Percentiles rank a stretch among this genome's conserved stretches.
These are phyloP conservation scores for Rhingia campestris DNA, from an alignment of 2,888 invertebrate species.

Conservation along the genomic window DNA sequence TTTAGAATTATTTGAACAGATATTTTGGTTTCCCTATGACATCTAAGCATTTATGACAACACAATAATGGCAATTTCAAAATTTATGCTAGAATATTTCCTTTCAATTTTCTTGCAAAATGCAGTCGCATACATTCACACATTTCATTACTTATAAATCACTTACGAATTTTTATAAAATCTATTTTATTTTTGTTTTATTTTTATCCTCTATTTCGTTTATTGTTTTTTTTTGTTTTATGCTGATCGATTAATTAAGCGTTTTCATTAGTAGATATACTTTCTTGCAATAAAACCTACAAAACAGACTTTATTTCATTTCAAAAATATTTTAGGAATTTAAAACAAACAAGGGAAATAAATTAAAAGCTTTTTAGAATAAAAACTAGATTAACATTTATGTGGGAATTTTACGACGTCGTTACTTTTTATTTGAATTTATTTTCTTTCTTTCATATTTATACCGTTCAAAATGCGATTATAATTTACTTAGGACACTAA, in stretches of 20 bases:
- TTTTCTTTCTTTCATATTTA: too few relatives aligned
- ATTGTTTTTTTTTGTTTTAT: constrained; percentile 11
- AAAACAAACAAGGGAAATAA: constrained; percentile 14
- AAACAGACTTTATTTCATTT: constrained; percentile 23
- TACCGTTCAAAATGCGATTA: too few relatives aligned
- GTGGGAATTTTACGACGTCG: too few relatives aligned
- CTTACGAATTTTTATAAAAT: not conserved
- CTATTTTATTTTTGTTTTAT: constrained; percentile 5
- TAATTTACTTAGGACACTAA: not conserved
- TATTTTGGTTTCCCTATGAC: constrained; percentile 31
- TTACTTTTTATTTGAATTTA: too few relatives aligned
- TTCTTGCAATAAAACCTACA: constrained; percentile 16
- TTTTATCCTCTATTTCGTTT: not conserved
- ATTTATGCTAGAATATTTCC: constrained; percentile 23
- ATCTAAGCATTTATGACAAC: constrained; percentile 44
- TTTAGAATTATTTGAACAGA: constrained; percentile 35
- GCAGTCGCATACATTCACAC: constrained; percentile 55
- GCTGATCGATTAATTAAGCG: constrained; percentile 44
- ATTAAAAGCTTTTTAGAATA: constrained; percentile 10
- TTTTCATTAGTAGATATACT: constrained; percentile 22
- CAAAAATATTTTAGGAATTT: not conserved
- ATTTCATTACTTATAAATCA: constrained; percentile 13
- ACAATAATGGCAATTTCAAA: constrained; percentile 36
- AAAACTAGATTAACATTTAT: too few relatives aligned
- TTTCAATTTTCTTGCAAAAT: constrained; percentile 50